Evolutionary conservation across 2,888 invertebrate species (phyloP).

Genomic region (Drosophila crucigera): DNA sequence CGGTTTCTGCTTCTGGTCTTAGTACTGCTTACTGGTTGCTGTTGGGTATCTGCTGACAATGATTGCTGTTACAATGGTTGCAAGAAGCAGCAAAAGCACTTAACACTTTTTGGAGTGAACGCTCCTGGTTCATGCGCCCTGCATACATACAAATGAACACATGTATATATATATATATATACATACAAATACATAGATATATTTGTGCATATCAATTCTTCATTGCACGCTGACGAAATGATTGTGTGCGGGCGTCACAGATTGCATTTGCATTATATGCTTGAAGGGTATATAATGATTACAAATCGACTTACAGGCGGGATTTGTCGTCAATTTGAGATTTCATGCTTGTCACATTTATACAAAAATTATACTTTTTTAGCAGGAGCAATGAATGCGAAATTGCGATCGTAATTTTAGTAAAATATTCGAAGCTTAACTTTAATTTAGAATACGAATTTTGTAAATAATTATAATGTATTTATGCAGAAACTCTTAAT

Average conservation of each 20-base stretch:
- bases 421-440: neutral
- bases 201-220: conserved; percentile 44
- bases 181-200: neutral
- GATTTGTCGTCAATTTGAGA: conserved; percentile 50
- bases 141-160: conserved; percentile 18
- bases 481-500: no score
- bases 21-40: conserved; percentile 31
- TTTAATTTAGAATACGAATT: neutral
- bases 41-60: conserved; percentile 73
- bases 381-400: neutral
- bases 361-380: neutral
- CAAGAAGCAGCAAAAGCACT: conserved; percentile 73
- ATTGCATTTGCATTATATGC: conserved; percentile 58
- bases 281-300: conserved; percentile 60
- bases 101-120: conserved; percentile 66
- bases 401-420: no score
- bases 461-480: neutral
- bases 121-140: conserved; percentile 38
- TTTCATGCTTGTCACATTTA: conserved; percentile 37
- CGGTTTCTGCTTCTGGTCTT: conserved; percentile 7
- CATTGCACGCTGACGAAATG: conserved; percentile 46
- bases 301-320: conserved; percentile 53
- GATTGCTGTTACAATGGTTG: conserved; percentile 58
- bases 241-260: conserved; percentile 54
- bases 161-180: conserved; percentile 6